Percentiles rank a stretch among this genome's conserved stretches.
These are phyloP conservation scores for Drepana arcuata DNA, from an alignment of 1,140 invertebrate species.

Conservation along the genomic window DNA sequence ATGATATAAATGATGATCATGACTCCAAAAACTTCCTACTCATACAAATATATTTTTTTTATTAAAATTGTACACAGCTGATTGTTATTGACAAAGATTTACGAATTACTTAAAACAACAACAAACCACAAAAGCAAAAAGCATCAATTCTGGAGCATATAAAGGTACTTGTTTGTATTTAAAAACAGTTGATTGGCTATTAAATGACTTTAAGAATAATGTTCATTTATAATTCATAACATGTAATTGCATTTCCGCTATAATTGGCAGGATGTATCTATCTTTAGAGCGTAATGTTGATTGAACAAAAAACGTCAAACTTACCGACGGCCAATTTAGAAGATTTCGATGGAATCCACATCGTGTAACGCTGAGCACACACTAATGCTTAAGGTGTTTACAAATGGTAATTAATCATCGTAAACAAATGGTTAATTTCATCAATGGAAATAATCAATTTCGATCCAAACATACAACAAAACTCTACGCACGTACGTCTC, in stretches of 20 bases:
- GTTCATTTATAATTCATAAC: constrained; percentile 52
- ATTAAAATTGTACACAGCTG: too few species aligned
- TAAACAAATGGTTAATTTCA: constrained; percentile 12
- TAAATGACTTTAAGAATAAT: too few species aligned
- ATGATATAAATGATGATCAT: neutral
- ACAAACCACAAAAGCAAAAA: too few species aligned
- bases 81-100: too few species aligned
- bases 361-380: constrained; percentile 19
- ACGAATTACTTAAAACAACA: too few species aligned
- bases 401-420: constrained; percentile 15
- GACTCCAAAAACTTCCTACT: neutral
- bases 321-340: constrained; percentile 60
- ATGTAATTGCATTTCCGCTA: constrained; percentile 58
- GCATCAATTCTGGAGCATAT: too few species aligned
- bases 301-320: constrained; percentile 41
- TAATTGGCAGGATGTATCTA: constrained; percentile 55
- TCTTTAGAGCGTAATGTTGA: constrained; percentile 30
- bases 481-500: too few species aligned
- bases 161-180: too few species aligned
- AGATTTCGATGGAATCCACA: constrained; percentile 60
- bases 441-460: constrained; percentile 20
- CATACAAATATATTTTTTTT: too few species aligned
- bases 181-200: too few species aligned
- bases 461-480: too few species aligned
- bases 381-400: neutral